phyloP scores from a whole-genome alignment of 2,113 vertebrate genomes.

The Opisthocomus hoazin region DNA sequence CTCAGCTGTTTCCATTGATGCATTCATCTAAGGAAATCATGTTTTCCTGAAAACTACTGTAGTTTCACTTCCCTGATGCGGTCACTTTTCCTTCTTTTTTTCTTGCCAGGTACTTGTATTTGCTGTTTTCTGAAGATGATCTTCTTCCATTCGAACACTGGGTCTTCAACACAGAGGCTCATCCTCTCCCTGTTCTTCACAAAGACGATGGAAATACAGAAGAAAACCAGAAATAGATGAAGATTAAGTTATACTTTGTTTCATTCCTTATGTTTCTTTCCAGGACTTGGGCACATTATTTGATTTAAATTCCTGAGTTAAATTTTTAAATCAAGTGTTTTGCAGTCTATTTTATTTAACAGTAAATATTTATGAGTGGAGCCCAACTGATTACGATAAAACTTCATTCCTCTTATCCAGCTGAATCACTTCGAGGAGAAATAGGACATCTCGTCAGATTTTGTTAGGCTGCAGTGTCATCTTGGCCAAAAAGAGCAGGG shows the following conservation, averaged over 20 bases:
- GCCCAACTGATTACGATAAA: neutral
- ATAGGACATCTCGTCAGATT: conserved; percentile 27
- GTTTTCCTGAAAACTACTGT: neutral
- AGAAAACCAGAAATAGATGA: conserved; percentile 63
- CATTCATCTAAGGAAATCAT: neutral
- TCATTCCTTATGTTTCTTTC: conserved; percentile 45
- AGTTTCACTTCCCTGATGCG: neutral
- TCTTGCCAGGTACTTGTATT: conserved; percentile 85
- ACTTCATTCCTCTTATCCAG: neutral
- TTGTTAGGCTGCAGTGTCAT: conserved; percentile 9
- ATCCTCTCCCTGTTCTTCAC: conserved; percentile 87
- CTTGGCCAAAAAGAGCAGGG: conserved; percentile 43
- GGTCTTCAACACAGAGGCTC: conserved; percentile 97
- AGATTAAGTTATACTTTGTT: conserved; percentile 41
- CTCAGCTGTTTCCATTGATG: neutral
- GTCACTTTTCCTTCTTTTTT: neutral
- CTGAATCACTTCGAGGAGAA: neutral
- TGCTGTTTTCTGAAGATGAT: conserved; percentile 96
- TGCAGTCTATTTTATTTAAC: conserved; percentile 76
- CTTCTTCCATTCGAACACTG: conserved; percentile 92
- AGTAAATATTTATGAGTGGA: conserved; percentile 30
- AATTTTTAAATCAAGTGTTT: conserved; percentile 68
- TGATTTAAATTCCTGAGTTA: conserved; percentile 57
- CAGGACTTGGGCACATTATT: conserved; percentile 49
- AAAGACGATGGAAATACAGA: conserved; percentile 65